Evolutionary conservation across 2,113 vertebrate species (phyloP).

Genomic region (Delphinus delphis): DNA sequence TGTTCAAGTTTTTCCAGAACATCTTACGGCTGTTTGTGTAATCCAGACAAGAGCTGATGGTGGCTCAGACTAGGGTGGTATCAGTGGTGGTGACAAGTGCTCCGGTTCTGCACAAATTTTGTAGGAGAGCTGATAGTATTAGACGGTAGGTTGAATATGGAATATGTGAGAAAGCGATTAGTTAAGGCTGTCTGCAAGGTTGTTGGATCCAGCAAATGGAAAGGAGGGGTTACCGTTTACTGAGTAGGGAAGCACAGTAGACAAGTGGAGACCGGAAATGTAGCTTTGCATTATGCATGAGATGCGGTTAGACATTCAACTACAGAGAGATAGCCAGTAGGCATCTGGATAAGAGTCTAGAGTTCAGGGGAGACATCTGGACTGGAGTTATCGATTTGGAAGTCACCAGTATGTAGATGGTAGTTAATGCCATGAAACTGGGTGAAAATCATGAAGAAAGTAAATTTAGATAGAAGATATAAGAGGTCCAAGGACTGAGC

Average conservation of each 20-base stretch:
- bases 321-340: background rate
- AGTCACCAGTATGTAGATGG: background rate
- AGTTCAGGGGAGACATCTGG: background rate
- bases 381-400: background rate
- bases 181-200: background rate
- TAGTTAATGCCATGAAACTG: background rate
- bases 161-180: background rate
- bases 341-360: background rate
- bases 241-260: background rate
- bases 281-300: background rate
- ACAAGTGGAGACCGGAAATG: background rate
- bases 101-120: background rate
- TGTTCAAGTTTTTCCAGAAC: too few relatives aligned
- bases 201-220: background rate
- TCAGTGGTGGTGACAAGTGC: background rate
- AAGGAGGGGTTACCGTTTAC: background rate
- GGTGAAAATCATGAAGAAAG: background rate
- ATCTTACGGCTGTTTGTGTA: background rate
- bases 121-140: background rate
- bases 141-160: background rate
- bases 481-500: background rate
- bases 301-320: background rate
- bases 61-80: background rate
- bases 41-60: background rate
- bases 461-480: background rate